These are phyloP conservation scores for Eospalax fontanierii DNA, from an alignment of 2,797 vertebrate species.

Conservation along the genomic window DNA sequence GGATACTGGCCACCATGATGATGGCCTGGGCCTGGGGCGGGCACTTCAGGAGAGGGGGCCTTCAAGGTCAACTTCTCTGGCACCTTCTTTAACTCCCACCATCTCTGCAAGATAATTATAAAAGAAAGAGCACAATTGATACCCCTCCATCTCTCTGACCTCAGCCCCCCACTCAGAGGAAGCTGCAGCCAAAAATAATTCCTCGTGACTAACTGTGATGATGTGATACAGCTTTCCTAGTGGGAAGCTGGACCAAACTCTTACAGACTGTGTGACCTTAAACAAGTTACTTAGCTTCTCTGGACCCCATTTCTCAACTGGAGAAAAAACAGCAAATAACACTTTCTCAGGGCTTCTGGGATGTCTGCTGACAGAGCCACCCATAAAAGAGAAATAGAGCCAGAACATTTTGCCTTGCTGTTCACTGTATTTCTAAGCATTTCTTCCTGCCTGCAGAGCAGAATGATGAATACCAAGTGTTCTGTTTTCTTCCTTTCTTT, in stretches of 20 bases:
- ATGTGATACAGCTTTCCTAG: background rate
- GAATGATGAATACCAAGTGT: background rate
- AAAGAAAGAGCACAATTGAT: constrained; percentile 44
- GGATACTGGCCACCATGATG: constrained; percentile 65
- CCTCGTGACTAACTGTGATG: background rate
- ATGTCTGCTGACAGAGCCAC: background rate
- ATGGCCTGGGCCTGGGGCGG: constrained; percentile 54
- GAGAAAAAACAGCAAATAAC: background rate
- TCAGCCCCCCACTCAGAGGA: background rate
- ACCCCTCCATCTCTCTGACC: background rate
- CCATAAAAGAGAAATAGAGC: background rate
- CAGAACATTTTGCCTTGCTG: background rate
- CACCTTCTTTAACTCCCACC: constrained; percentile 64
- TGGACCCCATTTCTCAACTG: constrained; percentile 51
- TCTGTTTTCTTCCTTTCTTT: background rate
- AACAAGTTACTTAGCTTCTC: constrained; percentile 66
- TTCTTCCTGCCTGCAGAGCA: background rate
- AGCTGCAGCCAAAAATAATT: background rate
- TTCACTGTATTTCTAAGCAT: background rate
- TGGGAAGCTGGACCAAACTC: background rate
- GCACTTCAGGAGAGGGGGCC: constrained; percentile 41
- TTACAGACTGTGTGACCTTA: constrained; percentile 40
- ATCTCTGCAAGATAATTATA: constrained; percentile 72
- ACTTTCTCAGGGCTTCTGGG: background rate
- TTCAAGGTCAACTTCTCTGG: constrained; percentile 76